phyloP scores from a whole-genome alignment of 2,888 invertebrate species.

The Pinctada fucata region DNA sequence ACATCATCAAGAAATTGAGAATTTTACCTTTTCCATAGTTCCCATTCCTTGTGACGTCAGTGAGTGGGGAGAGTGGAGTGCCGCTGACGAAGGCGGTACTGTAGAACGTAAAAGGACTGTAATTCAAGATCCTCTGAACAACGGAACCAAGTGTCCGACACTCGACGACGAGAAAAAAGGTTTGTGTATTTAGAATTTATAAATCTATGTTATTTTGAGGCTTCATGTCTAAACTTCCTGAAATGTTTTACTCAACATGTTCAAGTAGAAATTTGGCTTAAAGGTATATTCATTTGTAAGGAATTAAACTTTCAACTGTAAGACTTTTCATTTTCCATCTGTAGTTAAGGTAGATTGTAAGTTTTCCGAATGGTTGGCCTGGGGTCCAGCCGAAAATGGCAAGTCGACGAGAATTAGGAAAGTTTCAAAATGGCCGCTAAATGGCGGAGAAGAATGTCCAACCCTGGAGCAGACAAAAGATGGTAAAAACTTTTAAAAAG shows the following conservation, averaged over 20 bases:
- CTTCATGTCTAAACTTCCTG: too few relatives aligned
- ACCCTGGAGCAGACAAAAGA: constrained; percentile 4
- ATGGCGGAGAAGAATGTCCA: constrained; percentile 4
- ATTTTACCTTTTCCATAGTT: background rate
- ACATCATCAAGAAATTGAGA: background rate
- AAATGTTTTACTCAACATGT: too few relatives aligned
- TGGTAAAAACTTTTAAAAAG: background rate
- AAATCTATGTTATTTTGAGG: too few relatives aligned
- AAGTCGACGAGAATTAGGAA: background rate
- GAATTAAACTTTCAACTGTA: too few relatives aligned
- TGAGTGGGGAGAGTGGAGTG: constrained; percentile 13
- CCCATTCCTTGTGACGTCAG: constrained; percentile 21
- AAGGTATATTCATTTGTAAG: too few relatives aligned
- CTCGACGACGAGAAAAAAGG: constrained; percentile 16
- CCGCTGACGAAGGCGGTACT: constrained; percentile 8
- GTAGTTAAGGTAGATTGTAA: constrained; percentile 1
- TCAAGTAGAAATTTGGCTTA: too few relatives aligned
- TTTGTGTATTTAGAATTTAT: background rate
- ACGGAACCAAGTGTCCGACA: constrained; percentile 11
- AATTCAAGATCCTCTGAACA: constrained; percentile 3
- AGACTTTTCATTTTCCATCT: too few relatives aligned
- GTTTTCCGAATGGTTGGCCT: constrained; percentile 10
- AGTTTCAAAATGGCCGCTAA: background rate
- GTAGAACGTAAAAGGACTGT: constrained; percentile 4
- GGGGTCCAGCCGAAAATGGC: background rate